Base-by-base conservation (phyloP, 1,140 invertebrate species). In the Psix sp. region DNA sequence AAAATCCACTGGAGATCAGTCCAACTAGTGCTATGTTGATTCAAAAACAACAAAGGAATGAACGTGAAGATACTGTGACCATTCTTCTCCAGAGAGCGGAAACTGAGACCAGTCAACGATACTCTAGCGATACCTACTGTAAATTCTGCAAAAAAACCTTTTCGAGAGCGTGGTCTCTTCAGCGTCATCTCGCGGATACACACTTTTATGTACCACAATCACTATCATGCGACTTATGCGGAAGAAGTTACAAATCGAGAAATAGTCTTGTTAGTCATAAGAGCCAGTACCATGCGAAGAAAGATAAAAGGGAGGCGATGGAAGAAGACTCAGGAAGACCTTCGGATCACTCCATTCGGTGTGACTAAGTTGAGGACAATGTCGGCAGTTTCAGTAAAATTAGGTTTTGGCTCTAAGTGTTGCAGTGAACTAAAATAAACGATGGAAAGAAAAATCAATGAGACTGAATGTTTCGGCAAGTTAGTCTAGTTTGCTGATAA, bases 251-350 rank as follows among this genome's bases (percentile, higher is more conserved):
- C 79, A 88, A 88, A 42, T 89, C 88, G 1, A 82, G 87, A 33
- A 89, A 89, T 74, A 89, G 88, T 60, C 77, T 89, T 45, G 83
- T 89, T 68, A 89, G 88, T 38, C 89, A 89, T 70, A 87, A 87
- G 59, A 88, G 87, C 65, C 88, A 89, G 70, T 89, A 89, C 63
- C 89, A 89, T 67, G 86, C 81, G 21, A 82, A 72, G 35, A 85
- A 83, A 43, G 82, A 86, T 0, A 74, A 76, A 9, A 84, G 83
- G 39, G 82, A 86, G 2, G 26, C 26, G 11, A 46, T 75, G 35
- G 66, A 74, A n/a, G 71, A 73, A 13, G 67, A 68, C 3, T 13
- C n/a, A n/a, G n/a, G n/a, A n/a, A n/a, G n/a, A n/a, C n/a, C n/a
- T n/a, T n/a, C n/a, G n/a, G n/a, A n/a, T n/a, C n/a, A n/a, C n/a